These are phyloP conservation scores for cattle (Bos taurus) DNA, from an alignment of 2,113 vertebrate genomes.

Conservation along the genomic window DNA sequence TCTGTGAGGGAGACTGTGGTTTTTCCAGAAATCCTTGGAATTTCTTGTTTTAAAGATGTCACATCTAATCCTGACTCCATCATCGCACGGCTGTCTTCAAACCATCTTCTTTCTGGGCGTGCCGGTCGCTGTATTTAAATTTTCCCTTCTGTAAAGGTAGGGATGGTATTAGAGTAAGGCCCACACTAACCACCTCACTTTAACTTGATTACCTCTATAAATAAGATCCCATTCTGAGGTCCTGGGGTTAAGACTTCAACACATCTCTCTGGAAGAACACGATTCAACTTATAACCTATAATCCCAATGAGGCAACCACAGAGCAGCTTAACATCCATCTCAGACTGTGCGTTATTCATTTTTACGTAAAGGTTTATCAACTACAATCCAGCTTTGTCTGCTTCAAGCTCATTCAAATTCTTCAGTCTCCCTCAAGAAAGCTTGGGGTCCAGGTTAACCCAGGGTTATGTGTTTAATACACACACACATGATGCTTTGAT, in stretches of 20 bases:
- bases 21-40: neutral
- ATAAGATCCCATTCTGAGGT: neutral
- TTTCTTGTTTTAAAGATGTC: no score
- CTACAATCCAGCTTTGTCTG: neutral
- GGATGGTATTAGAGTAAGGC: neutral
- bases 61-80: neutral
- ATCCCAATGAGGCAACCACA: neutral
- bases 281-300: neutral
- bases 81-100: neutral
- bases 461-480: neutral
- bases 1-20: neutral
- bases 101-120: neutral
- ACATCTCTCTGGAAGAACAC: neutral
- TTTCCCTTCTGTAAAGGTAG: neutral
- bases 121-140: neutral
- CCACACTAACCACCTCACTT: neutral
- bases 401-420: neutral
- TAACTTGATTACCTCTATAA: neutral
- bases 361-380: neutral
- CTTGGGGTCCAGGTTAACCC: neutral
- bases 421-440: neutral
- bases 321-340: neutral
- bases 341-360: neutral
- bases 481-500: neutral
- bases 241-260: neutral